phyloP scores from a whole-genome alignment of 2,888 invertebrate species.

The Aspidiotus rigidus region DNA sequence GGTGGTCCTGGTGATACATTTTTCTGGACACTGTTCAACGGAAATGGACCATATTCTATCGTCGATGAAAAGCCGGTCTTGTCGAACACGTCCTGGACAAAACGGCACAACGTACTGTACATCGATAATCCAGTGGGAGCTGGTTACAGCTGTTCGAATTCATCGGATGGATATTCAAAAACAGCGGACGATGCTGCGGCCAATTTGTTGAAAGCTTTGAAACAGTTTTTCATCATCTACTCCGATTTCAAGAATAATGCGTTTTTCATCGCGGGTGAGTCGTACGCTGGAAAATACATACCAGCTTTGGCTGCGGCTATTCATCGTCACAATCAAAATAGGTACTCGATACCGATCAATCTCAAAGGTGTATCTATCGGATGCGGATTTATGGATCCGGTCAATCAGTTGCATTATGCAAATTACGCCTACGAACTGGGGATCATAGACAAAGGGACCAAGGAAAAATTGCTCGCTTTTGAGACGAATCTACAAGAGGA shows the following conservation, averaged over 20 bases:
- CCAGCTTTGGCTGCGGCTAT: conserved; percentile 70
- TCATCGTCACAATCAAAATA: conserved; percentile 44
- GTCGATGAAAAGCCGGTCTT: conserved; percentile 48
- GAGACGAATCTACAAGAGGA: conserved; percentile 52
- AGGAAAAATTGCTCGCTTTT: conserved; percentile 51
- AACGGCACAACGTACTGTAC: conserved; percentile 68
- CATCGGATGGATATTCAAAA: conserved; percentile 64
- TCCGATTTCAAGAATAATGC: conserved; percentile 61
- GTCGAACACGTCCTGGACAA: conserved; percentile 66
- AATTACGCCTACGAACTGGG: conserved; percentile 72
- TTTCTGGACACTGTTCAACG: conserved; percentile 68
- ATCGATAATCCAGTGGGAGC: conserved; percentile 90
- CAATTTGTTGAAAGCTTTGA: conserved; percentile 64
- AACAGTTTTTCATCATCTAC: conserved; percentile 77
- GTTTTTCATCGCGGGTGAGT: conserved; percentile 83
- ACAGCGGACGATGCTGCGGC: conserved; percentile 71
- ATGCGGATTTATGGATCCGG: conserved; percentile 70
- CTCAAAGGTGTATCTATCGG: neutral
- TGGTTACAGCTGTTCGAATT: conserved; percentile 79
- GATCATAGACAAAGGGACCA: conserved; percentile 47
- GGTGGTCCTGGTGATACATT: conserved; percentile 78
- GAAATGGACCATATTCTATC: conserved; percentile 62
- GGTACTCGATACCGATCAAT: conserved; percentile 42
- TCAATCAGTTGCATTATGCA: conserved; percentile 64
- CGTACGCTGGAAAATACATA: conserved; percentile 72